Evolutionary conservation across 2,888 invertebrate genomes (phyloP), one percentile per base, ranked within the genome.

Genomic region (Formica aserva): DNA sequence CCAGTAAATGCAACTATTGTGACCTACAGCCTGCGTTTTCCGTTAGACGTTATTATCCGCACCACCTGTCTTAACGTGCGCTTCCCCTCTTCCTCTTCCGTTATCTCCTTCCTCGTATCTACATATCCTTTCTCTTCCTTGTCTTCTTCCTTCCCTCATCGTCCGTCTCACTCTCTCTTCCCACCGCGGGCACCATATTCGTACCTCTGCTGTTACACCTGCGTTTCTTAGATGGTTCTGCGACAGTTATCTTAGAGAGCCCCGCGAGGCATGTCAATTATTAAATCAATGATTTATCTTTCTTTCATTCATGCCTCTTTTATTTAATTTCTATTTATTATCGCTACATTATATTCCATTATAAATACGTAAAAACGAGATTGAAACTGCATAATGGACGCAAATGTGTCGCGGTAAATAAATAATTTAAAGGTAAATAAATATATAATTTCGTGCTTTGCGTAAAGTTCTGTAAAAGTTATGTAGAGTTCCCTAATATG

Each of bases 41-140:
- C 89, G 89, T 89, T 89, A 90, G 88, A 85, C 82, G 41, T 89
- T 89, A 88, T 87, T 89, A 89, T 90, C 85, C 88, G 77, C 82
- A 86, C 86, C 89, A 89, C 90, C 90, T 89, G 89, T 89, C 87
- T 90, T 85, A 85, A 86, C 90, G 85, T 84, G 74, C 69, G 55
- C 80, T 84, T 80, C 85, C 83, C 89, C 90, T 83, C 52, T 52
- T 52, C 52, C 52, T 82, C 85, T 86, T 89, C 83, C 86, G 82
- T 89, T 90, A 89, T 88, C 90, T 88, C 29, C 62, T 76, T 65
- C 66, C 72, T 86, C 72, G 22, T 67, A 87, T 88, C 90, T 74
- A 60, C 52, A 65, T 63, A 55, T 32, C 63, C 83, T 65, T n/a
- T 65, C 48, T 55, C 80, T 83, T 57, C 48, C 67, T 52, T 60